phyloP scores from a whole-genome alignment of 2,888 invertebrate species.

The Amphipoea oculea region DNA sequence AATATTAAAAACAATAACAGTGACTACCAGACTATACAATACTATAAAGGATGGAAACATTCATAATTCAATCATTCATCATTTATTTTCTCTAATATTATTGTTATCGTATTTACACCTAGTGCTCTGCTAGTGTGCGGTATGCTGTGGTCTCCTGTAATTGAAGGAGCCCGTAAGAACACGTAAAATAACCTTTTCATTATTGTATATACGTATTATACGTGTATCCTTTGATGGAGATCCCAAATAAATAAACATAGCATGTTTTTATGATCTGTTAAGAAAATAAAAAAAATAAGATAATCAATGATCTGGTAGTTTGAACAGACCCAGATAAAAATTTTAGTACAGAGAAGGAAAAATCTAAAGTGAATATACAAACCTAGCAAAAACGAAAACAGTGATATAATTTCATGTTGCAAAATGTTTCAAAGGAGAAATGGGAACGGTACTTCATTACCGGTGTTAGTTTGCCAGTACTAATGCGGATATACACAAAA shows the following conservation, averaged over 20 bases:
- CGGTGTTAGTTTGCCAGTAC: neutral
- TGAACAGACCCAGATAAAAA: neutral
- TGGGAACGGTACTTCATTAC: neutral
- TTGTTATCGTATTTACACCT: neutral
- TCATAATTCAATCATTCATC: neutral
- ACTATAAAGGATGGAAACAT: neutral
- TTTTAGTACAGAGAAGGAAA: neutral
- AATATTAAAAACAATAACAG: neutral
- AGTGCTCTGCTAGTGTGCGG: too few species aligned
- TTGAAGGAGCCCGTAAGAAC: too few species aligned
- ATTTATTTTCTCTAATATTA: neutral
- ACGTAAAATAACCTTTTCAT: neutral
- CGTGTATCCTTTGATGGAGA: neutral
- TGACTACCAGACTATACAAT: neutral
- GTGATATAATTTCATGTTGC: neutral
- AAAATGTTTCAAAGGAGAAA: neutral
- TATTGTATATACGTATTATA: too few species aligned
- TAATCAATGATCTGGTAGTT: neutral
- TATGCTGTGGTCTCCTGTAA: neutral
- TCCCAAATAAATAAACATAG: neutral
- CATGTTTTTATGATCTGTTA: neutral
- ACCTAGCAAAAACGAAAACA: neutral
- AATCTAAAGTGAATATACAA: neutral
- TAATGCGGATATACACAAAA: conserved; percentile 6
- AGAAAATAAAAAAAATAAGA: neutral